phyloP scores from a whole-genome alignment of 1,140 invertebrate genomes.

The Nixonia krombeini region DNA sequence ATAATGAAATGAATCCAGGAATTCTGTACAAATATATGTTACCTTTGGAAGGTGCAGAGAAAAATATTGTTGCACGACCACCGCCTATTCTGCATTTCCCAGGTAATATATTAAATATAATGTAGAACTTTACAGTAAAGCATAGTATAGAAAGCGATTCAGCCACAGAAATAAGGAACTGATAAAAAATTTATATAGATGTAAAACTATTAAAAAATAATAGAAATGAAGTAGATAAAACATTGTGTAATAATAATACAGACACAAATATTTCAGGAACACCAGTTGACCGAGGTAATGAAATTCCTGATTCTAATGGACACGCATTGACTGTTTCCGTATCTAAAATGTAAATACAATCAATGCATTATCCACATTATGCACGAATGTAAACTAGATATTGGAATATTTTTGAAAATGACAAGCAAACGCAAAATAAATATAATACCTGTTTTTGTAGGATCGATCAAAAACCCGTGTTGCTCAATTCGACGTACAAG shows the following conservation, averaged over 20 bases:
- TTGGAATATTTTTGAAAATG: too few species aligned
- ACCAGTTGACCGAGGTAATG: slow-evolving; percentile 53
- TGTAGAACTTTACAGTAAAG: not conserved
- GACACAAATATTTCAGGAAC: slow-evolving; percentile 37
- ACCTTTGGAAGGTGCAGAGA: slow-evolving; percentile 48
- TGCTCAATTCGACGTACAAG: slow-evolving; percentile 14
- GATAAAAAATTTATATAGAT: not conserved
- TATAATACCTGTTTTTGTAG: slow-evolving; percentile 22
- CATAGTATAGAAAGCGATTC: too few species aligned
- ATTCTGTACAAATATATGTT: slow-evolving; percentile 91
- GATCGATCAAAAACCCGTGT: slow-evolving; percentile 9
- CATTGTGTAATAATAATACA: too few species aligned
- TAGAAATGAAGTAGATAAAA: too few species aligned
- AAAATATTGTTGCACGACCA: slow-evolving; percentile 54
- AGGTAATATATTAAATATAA: slow-evolving; percentile 47
- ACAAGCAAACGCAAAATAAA: not conserved
- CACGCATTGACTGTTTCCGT: slow-evolving; percentile 33
- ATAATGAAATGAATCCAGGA: slow-evolving; percentile 84
- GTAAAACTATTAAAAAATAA: too few species aligned
- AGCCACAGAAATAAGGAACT: not conserved
- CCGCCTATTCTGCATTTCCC: slow-evolving; percentile 46
- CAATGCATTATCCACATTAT: not conserved
- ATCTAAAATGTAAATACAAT: slow-evolving; percentile 52
- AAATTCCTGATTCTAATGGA: slow-evolving; percentile 52
- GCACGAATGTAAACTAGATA: not conserved